These are phyloP conservation scores for Morus bassanus DNA, from an alignment of 2,797 vertebrate genomes.

Conservation along the genomic window DNA sequence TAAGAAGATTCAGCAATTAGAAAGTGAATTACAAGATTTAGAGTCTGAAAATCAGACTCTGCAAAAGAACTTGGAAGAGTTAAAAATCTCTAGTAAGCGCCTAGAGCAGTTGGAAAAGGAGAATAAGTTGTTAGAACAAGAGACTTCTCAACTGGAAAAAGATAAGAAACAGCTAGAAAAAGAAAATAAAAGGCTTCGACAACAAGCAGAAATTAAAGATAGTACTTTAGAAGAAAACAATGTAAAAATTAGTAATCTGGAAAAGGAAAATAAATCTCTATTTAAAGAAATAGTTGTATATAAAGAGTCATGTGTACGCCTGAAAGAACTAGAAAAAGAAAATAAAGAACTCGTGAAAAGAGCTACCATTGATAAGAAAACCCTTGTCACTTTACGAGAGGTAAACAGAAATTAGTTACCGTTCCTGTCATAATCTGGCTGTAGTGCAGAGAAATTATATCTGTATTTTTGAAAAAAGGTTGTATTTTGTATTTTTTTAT, in stretches of 20 bases:
- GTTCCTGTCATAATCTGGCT: neutral
- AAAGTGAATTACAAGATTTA: slow-evolving; percentile 91
- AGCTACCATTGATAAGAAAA: slow-evolving; percentile 94
- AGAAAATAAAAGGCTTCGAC: slow-evolving; percentile 94
- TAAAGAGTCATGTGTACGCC: slow-evolving; percentile 87
- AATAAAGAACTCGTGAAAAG: slow-evolving; percentile 95
- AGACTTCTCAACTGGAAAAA: slow-evolving; percentile 93
- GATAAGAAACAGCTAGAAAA: slow-evolving; percentile 98
- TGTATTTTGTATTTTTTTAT: neutral
- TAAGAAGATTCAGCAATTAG: slow-evolving; percentile 95
- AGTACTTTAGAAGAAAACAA: slow-evolving; percentile 91
- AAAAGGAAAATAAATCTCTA: slow-evolving; percentile 94
- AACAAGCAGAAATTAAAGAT: slow-evolving; percentile 96
- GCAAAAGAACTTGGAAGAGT: slow-evolving; percentile 91
- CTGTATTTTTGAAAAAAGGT: neutral
- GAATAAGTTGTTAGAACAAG: slow-evolving; percentile 91
- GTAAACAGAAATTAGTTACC: slow-evolving; percentile 70
- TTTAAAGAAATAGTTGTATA: slow-evolving; percentile 90
- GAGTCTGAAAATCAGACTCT: slow-evolving; percentile 94
- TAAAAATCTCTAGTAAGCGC: slow-evolving; percentile 96
- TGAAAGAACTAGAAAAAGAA: slow-evolving; percentile 93
- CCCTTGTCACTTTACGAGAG: slow-evolving; percentile 90
- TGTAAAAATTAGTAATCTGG: slow-evolving; percentile 85
- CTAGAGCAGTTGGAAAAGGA: slow-evolving; percentile 95
- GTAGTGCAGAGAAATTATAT: neutral